Evolutionary conservation across 2,888 invertebrate species (phyloP).

Genomic region (Tridacna gigas): DNA sequence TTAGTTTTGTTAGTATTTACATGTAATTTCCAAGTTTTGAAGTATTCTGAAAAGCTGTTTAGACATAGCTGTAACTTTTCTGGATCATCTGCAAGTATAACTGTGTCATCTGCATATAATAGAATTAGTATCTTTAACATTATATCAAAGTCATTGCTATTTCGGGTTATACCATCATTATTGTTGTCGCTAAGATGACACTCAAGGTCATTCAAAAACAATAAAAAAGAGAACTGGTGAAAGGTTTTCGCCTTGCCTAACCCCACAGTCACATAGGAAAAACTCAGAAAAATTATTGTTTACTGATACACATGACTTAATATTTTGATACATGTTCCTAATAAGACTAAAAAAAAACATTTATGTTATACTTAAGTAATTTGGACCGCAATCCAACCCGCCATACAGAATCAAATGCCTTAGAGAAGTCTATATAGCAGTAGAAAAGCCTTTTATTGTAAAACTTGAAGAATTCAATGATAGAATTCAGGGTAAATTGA

Average conservation of each 20-base stretch:
- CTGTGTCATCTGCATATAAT: conserved; percentile 36
- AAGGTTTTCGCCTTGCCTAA: conserved; percentile 25
- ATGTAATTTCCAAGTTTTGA: conserved; percentile 17
- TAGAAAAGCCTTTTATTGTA: conserved; percentile 17
- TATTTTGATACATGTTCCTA: conserved; percentile 22
- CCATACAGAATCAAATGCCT: conserved; percentile 18
- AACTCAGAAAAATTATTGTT: background rate
- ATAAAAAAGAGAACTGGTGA: conserved; percentile 17
- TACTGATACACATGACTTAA: conserved; percentile 18
- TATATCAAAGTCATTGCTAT: background rate
- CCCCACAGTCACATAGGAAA: conserved; percentile 2
- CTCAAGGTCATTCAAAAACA: conserved; percentile 25
- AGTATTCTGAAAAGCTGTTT: conserved; percentile 19
- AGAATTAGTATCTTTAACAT: conserved; percentile 8
- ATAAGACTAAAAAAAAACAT: conserved; percentile 24
- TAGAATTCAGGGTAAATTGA: conserved; percentile 12
- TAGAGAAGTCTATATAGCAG: conserved; percentile 21
- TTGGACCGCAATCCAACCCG: conserved; percentile 21
- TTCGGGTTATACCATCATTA: too few species aligned
- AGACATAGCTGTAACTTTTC: background rate
- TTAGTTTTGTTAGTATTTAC: conserved; percentile 30
- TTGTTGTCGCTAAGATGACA: too few species aligned
- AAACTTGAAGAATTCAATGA: conserved; percentile 11
- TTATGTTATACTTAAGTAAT: conserved; percentile 17
- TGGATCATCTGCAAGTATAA: background rate